phyloP scores from a whole-genome alignment of 2,888 invertebrate species.

The Catocala nupta region DNA sequence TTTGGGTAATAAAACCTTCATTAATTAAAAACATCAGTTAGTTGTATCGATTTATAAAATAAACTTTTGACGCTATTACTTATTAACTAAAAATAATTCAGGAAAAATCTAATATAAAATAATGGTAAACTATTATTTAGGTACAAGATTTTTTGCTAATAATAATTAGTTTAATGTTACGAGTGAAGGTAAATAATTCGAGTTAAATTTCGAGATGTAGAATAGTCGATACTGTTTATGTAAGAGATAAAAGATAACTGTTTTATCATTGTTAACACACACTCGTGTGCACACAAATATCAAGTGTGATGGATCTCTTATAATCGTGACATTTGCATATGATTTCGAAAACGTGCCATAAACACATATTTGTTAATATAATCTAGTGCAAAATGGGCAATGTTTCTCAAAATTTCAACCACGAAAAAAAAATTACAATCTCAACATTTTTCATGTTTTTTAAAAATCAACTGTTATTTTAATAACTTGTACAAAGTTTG shows the following conservation, averaged over 20 bases:
- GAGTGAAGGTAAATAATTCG: not conserved
- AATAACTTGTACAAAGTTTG: constrained; percentile 14
- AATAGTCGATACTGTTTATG: constrained; percentile 24
- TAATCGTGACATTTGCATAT: constrained; percentile 9
- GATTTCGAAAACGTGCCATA: not conserved
- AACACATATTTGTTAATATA: constrained; percentile 9
- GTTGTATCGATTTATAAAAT: no score
- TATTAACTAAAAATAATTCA: no score
- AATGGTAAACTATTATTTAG: no score
- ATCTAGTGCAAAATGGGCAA: not conserved
- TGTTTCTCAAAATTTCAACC: constrained; percentile 4
- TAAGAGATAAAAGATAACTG: constrained; percentile 26
- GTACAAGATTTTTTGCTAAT: no score
- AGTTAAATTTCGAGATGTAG: constrained; percentile 7
- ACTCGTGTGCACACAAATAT: constrained; percentile 1
- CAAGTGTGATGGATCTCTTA: constrained; percentile 19
- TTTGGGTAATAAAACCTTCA: no score
- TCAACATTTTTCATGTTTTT: not conserved
- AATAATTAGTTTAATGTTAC: no score
- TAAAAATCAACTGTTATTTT: not conserved
- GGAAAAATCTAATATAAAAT: no score
- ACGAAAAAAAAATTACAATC: no score
- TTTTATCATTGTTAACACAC: constrained; percentile 33
- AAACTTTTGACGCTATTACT: no score
- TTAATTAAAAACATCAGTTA: no score